Evolutionary conservation across 2,888 invertebrate genomes (phyloP), one percentile per base, ranked within the genome.

Genomic region (Drosophila histrio): DNA sequence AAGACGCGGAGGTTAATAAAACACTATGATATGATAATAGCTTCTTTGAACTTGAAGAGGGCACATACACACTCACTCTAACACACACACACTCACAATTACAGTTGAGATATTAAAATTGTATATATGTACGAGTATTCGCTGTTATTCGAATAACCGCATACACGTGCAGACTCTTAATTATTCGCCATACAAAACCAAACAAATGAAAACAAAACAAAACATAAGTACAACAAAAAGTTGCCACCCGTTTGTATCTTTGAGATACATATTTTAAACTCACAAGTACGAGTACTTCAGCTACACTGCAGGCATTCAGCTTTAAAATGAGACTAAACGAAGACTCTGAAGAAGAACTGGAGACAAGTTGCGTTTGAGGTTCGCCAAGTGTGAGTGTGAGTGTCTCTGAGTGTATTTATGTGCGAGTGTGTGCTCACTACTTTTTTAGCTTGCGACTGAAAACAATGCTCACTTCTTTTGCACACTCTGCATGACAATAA

Each of bases 81-180:
- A 15, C 22, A 26, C 39, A 3, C 13, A 2, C 38, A 8, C 57
- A 41, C 17, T 21, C 43, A 39, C 24, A 26, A 8, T 34, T 24
- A 32, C 36, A 38, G 39, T 21, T 21, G 9, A 50, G 5, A 44
- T 28, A 41, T 39, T 7, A 9, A 11, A 41, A 28, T n/a, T n/a
- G n/a, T n/a, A n/a, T 36, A 13, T 36, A 8, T 2, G 22, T 11
- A 13, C 17, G 36, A 54, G 54, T 19, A 36, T 32, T 28, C 21
- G 52, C 26, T 44, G 56, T 34, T 50, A 26, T 41, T 26, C 34
- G 41, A 7, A 32, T 7, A 44, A 52, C 56, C 47, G 24, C 50
- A 62, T 30, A 63, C 74, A 64, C 60, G 70, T 61, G 56, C 64
- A 53, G 36, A 38, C 49, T 57, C 43, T 43, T 77, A 75, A 78